Evolutionary conservation across 1,140 invertebrate genomes (phyloP).

Genomic region (Dolichoris vasculosae): DNA sequence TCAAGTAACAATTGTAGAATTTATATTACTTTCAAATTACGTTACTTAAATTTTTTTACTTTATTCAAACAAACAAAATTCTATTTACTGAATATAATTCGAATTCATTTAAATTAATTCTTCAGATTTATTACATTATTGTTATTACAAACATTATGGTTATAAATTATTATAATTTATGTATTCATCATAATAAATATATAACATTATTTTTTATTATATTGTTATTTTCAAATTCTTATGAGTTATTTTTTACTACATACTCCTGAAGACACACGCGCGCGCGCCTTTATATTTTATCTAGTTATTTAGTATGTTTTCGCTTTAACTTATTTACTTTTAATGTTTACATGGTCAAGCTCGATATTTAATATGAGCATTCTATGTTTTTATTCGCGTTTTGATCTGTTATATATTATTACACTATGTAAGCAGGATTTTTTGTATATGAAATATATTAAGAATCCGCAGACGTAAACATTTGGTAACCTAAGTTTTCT

Average conservation of each 20-base stretch:
- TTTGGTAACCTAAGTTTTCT: not conserved
- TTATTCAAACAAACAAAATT: too few species aligned
- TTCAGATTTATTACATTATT: too few species aligned
- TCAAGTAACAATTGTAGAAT: too few species aligned
- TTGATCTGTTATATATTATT: not conserved
- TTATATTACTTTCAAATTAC: too few species aligned
- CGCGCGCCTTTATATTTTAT: not conserved
- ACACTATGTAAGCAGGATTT: not conserved
- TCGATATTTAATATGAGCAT: not conserved
- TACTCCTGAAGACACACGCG: too few species aligned
- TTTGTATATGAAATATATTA: not conserved
- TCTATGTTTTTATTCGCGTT: not conserved
- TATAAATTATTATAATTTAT: too few species aligned
- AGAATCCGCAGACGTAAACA: not conserved
- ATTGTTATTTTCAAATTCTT: not conserved
- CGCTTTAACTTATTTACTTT: not conserved
- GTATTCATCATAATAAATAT: too few species aligned
- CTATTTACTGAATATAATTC: too few species aligned
- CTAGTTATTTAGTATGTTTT: not conserved
- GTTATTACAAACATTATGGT: too few species aligned
- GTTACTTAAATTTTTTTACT: too few species aligned
- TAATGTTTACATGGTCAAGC: not conserved
- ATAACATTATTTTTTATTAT: too few species aligned
- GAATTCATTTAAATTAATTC: too few species aligned
- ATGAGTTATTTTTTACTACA: not conserved